Evolutionary conservation across 1,140 invertebrate species (phyloP).

Genomic region (Nephotettix cincticeps): DNA sequence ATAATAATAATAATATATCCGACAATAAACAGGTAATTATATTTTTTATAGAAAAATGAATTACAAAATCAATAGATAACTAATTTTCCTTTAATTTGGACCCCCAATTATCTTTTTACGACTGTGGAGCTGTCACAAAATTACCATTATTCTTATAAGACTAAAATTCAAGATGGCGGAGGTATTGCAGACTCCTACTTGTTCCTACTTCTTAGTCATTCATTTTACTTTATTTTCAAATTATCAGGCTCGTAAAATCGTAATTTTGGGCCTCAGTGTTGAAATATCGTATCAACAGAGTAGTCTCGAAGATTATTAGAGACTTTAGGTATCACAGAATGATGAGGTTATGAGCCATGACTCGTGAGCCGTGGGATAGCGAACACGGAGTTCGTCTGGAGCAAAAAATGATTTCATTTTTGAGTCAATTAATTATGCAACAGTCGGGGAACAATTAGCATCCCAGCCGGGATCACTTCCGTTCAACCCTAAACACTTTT

Average conservation of each 20-base stretch:
- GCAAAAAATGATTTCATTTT: constrained; percentile 3
- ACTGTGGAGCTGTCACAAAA: too few species aligned
- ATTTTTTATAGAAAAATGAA: too few species aligned
- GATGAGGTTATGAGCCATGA: neutral
- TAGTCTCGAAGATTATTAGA: neutral
- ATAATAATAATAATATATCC: too few species aligned
- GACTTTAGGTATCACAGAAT: neutral
- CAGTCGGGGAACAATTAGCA: neutral
- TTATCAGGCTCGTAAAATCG: neutral
- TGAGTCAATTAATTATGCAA: neutral
- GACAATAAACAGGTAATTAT: too few species aligned
- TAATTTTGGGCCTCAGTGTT: neutral
- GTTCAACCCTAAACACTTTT: constrained; percentile 3
- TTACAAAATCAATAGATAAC: too few species aligned
- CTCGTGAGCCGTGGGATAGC: neutral
- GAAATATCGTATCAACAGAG: neutral
- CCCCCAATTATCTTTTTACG: too few species aligned
- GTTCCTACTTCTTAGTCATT: neutral
- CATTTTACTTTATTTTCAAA: neutral
- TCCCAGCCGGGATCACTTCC: neutral
- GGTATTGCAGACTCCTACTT: too few species aligned
- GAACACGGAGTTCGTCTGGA: neutral
- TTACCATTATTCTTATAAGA: too few species aligned
- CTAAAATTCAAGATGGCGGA: too few species aligned
- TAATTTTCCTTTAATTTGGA: too few species aligned